Evolutionary conservation across 1,140 invertebrate species (phyloP).

Genomic region (Drosophila nikananu): DNA sequence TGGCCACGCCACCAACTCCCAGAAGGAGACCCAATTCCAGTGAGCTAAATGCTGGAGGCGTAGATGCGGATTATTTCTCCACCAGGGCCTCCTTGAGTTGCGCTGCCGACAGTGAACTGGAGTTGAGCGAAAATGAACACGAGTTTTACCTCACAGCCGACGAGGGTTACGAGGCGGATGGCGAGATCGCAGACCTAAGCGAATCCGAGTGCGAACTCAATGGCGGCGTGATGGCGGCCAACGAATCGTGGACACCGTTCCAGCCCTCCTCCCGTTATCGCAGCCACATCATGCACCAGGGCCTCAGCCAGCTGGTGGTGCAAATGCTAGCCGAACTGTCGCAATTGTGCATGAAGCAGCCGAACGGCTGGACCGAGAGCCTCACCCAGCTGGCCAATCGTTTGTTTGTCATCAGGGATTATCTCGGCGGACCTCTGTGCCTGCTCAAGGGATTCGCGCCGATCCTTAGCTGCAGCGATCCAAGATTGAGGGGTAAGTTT

Average conservation of each 20-base stretch:
- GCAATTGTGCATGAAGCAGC: slow-evolving; percentile 68
- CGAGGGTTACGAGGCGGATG: slow-evolving; percentile 84
- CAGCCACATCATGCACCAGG: slow-evolving; percentile 76
- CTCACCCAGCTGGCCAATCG: slow-evolving; percentile 77
- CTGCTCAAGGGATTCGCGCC: slow-evolving; percentile 75
- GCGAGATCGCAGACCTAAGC: slow-evolving; percentile 73
- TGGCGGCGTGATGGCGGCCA: slow-evolving; percentile 33
- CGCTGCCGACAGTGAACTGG: slow-evolving; percentile 78
- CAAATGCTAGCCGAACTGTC: slow-evolving; percentile 81
- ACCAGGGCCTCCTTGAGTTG: slow-evolving; percentile 73
- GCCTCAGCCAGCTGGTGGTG: slow-evolving; percentile 77
- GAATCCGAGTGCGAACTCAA: slow-evolving; percentile 71
- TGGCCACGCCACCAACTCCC: slow-evolving; percentile 64
- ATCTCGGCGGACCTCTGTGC: slow-evolving; percentile 76
- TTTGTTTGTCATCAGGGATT: slow-evolving; percentile 77
- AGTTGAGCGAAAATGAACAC: slow-evolving; percentile 79
- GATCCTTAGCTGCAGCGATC: slow-evolving; percentile 69
- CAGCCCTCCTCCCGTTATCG: slow-evolving; percentile 79
- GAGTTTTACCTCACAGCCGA: slow-evolving; percentile 79
- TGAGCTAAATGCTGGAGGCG: slow-evolving; percentile 49
- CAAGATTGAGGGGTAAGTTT: slow-evolving; percentile 64
- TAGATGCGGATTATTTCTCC: slow-evolving; percentile 77
- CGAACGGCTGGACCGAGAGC: slow-evolving; percentile 74
- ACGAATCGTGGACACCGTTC: slow-evolving; percentile 75
- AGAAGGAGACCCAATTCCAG: slow-evolving; percentile 56